phyloP scores from a whole-genome alignment of 2,797 vertebrate genomes.

The Muraenolepis orangiensis region DNA sequence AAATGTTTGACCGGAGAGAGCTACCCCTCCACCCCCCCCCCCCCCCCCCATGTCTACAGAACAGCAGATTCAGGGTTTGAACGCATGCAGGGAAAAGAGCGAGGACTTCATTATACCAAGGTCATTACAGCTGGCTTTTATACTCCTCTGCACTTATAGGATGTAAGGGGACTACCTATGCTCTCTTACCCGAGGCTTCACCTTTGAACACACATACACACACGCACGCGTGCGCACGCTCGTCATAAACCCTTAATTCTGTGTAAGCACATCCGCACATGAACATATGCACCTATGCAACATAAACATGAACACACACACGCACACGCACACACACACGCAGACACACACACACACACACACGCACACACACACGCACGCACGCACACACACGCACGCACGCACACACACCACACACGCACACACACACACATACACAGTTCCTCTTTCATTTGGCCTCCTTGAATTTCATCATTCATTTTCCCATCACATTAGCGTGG shows the following conservation, averaged over 20 bases:
- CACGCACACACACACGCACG: constrained; percentile 15
- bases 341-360: constrained; percentile 25
- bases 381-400: constrained; percentile 17
- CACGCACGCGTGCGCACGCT: constrained; percentile 20
- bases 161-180: constrained; percentile 69
- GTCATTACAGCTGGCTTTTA: constrained; percentile 67
- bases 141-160: constrained; percentile 66
- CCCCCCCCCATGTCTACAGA: constrained; percentile 44
- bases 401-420: constrained; percentile 16
- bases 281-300: constrained; percentile 10
- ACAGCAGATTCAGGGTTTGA: constrained; percentile 48
- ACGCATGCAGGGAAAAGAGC: constrained; percentile 64
- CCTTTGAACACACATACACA: constrained; percentile 70
- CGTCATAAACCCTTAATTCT: too few species aligned
- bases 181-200: constrained; percentile 74
- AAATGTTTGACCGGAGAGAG: constrained; percentile 59
- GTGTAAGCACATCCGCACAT: constrained; percentile 3
- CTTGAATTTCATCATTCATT: constrained; percentile 80
- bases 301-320: constrained; percentile 10
- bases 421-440: constrained; percentile 45
- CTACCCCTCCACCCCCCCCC: constrained; percentile 37
- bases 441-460: constrained; percentile 77
- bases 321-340: constrained; percentile 11
- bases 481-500: constrained; percentile 75
- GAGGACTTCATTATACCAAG: constrained; percentile 68